These are phyloP conservation scores for Ichneumoninae sp. DNA, from an alignment of 2,888 invertebrate genomes.

Conservation along the genomic window DNA sequence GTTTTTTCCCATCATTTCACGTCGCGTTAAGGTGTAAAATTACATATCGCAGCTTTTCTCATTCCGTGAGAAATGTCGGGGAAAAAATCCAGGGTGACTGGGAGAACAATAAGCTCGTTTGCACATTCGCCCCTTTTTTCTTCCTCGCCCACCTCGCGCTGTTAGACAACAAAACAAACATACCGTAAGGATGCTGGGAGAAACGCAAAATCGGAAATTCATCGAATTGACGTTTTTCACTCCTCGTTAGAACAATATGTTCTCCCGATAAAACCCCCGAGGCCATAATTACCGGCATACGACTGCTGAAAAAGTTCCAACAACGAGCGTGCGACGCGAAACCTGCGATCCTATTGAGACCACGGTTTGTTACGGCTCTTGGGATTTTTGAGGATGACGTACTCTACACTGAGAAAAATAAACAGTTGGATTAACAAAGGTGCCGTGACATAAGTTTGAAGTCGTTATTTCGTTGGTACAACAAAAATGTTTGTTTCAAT, in stretches of 20 bases:
- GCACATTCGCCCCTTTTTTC: too few species aligned
- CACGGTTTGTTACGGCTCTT: neutral
- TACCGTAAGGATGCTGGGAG: neutral
- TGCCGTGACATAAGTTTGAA: too few species aligned
- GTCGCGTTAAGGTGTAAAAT: neutral
- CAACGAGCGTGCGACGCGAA: neutral
- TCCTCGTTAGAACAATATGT: neutral
- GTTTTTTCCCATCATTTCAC: neutral
- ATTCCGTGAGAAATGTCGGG: too few species aligned
- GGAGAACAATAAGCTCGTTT: too few species aligned
- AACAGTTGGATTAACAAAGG: too few species aligned
- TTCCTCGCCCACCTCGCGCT: neutral
- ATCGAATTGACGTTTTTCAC: neutral
- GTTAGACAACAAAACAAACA: neutral
- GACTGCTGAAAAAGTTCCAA: neutral
- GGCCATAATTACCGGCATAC: slow-evolving; percentile 41
- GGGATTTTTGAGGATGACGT: neutral
- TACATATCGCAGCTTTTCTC: too few species aligned
- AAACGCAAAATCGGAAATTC: neutral
- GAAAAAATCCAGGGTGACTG: too few species aligned
- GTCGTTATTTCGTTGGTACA: too few species aligned
- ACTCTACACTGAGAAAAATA: too few species aligned
- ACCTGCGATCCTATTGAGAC: neutral
- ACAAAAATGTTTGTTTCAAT: too few species aligned
- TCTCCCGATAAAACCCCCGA: neutral